Percentiles rank a stretch among this genome's conserved stretches.
Evolutionary conservation across 2,797 vertebrate species (phyloP).

Genomic region (Acrossocheilus fasciatus): DNA sequence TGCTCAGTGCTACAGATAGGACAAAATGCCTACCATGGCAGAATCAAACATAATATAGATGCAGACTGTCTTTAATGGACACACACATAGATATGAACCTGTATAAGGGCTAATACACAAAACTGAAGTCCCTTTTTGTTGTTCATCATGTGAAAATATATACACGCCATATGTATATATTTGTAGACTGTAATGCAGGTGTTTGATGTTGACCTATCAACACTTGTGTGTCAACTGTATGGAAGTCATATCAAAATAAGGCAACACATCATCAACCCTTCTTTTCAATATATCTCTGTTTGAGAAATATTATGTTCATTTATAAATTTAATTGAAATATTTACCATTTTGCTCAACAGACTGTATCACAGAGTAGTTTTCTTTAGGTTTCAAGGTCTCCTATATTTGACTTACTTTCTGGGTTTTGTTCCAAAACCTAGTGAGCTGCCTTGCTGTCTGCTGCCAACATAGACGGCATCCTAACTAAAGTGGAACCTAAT

Average conservation of each 20-base stretch:
- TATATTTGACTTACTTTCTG: background rate
- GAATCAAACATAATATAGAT: background rate
- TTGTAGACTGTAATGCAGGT: slow-evolving; percentile 34
- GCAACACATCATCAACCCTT: background rate
- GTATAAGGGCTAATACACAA: background rate
- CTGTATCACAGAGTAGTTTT: background rate
- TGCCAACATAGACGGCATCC: background rate
- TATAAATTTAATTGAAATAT: background rate
- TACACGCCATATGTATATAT: slow-evolving; percentile 47
- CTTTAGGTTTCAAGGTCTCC: background rate
- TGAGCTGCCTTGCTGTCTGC: background rate
- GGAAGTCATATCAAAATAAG: background rate
- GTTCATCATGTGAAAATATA: slow-evolving; percentile 52
- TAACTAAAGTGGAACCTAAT: background rate
- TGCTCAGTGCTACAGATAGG: background rate
- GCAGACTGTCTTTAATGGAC: background rate
- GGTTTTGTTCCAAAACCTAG: slow-evolving; percentile 4
- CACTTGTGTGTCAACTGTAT: slow-evolving; percentile 26
- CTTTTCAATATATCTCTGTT: background rate
- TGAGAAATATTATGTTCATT: background rate
- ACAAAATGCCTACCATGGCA: background rate
- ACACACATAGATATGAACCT: background rate
- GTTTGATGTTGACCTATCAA: slow-evolving; percentile 47
- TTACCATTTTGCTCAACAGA: background rate
- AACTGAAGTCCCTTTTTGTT: slow-evolving; percentile 63